These are phyloP conservation scores for Arrhamphus sclerolepis DNA, from an alignment of 2,797 vertebrate species.

Conservation along the genomic window DNA sequence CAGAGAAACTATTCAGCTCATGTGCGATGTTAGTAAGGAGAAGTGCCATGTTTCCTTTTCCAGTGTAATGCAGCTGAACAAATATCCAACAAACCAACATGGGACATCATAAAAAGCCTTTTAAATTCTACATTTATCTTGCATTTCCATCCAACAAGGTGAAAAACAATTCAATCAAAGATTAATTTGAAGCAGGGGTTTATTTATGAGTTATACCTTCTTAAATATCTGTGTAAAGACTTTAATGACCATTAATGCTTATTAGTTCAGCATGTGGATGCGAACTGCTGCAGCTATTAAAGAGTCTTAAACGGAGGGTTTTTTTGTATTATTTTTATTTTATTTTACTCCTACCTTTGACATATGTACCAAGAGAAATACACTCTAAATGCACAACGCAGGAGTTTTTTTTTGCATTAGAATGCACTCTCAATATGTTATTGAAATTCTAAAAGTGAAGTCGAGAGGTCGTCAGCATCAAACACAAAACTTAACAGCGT, in stretches of 20 bases:
- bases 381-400: conserved; percentile 19
- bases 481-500: no score
- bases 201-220: conserved; percentile 70
- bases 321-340: no score
- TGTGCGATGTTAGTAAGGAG: neutral
- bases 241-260: conserved; percentile 68
- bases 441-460: conserved; percentile 21
- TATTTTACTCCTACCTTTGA: conserved; percentile 65
- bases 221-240: conserved; percentile 64
- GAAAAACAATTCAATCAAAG: conserved; percentile 37
- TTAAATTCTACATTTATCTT: conserved; percentile 24
- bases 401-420: conserved; percentile 23
- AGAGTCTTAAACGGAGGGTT: conserved; percentile 59
- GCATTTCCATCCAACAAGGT: conserved; percentile 28
- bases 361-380: conserved; percentile 53
- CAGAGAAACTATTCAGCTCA: neutral
- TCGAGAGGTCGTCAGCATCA: no score
- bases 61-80: conserved; percentile 6
- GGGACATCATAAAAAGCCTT: neutral
- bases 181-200: conserved; percentile 59
- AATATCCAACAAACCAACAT: conserved; percentile 19
- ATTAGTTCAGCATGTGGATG: conserved; percentile 69
- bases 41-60: neutral
- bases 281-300: conserved; percentile 61
- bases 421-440: conserved; percentile 4